Evolutionary conservation across 2,888 invertebrate species (phyloP).

Genomic region (Sipha maydis): DNA sequence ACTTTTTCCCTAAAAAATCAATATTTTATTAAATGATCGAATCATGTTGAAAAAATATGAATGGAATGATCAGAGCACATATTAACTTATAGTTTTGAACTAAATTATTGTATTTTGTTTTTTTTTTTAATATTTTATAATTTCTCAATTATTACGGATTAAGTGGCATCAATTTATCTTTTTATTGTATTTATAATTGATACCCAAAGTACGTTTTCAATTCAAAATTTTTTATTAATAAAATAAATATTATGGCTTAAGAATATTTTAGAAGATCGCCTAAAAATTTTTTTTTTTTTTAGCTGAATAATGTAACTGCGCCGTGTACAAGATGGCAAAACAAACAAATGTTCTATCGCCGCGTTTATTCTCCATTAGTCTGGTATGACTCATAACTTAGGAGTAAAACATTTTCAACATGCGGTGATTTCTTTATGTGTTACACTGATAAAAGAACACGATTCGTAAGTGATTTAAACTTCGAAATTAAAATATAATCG

Average conservation of each 20-base stretch:
- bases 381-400: not conserved
- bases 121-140: not conserved
- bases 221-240: not conserved
- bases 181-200: not conserved
- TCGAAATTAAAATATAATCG: not conserved
- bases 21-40: too few species aligned
- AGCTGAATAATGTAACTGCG: not conserved
- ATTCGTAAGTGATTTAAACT: slow-evolving; percentile 19
- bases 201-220: not conserved
- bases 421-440: not conserved
- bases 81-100: too few species aligned
- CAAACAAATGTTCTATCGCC: not conserved
- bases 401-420: not conserved
- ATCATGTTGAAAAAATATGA: too few species aligned
- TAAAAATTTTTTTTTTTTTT: slow-evolving; percentile 21
- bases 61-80: too few species aligned
- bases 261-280: slow-evolving; percentile 2
- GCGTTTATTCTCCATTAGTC: slow-evolving; percentile 1
- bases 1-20: too few species aligned
- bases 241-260: not conserved
- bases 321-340: not conserved
- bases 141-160: not conserved
- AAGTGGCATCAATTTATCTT: not conserved
- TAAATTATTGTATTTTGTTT: too few species aligned
- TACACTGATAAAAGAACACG: not conserved